Base-by-base conservation (phyloP, 2,113 vertebrate species). In the Varanus komodoensis region DNA sequence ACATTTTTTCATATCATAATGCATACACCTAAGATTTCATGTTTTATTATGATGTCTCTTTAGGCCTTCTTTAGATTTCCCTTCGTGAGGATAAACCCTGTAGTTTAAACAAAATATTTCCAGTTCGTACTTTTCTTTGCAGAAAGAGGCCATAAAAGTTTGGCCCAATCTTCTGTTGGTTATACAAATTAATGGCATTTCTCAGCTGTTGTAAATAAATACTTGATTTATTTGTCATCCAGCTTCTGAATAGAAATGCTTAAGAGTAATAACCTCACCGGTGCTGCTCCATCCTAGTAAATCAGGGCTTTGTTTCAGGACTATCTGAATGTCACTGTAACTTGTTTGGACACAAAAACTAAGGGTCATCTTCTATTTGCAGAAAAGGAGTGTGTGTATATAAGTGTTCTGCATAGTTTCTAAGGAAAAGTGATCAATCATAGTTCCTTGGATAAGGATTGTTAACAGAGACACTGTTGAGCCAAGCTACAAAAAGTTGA, bases 341-440 rank as follows among this genome's bases (percentile, higher is more conserved):
- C 52, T 89, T 82, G 44, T 84, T 75, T 88, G 82, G 88, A 69
- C 92, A 29, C 79, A 64, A 38, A 77, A 86, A 82, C 15, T 89
- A 89, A 92, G 67, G 86, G 79, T 84, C 29, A 32, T 81, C 0
- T 92, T 85, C 74, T 50, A 87, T 83, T 95, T 94, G 29, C 90
- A 81, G 79, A 11, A 71, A 27, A 87, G n/a, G 2, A 3, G 32
- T 74, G 19, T 82, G 23, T 1, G 21, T 81, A 25, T 1, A 1
- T 21, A n/a, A 44, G 27, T 12, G 87, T 89, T 94, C 83, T 1
- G 1, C 73, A 50, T 44, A 64, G 8, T 82, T 0, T 64, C 61
- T 75, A 85, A 92, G 82, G 61, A 95, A 92, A 92, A 88, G 11
- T 84, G 86, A 73, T 90, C 82, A 92, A 90, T 73, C 27, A 84